phyloP scores from a whole-genome alignment of 2,888 invertebrate species.

The Latheticus oryzae region DNA sequence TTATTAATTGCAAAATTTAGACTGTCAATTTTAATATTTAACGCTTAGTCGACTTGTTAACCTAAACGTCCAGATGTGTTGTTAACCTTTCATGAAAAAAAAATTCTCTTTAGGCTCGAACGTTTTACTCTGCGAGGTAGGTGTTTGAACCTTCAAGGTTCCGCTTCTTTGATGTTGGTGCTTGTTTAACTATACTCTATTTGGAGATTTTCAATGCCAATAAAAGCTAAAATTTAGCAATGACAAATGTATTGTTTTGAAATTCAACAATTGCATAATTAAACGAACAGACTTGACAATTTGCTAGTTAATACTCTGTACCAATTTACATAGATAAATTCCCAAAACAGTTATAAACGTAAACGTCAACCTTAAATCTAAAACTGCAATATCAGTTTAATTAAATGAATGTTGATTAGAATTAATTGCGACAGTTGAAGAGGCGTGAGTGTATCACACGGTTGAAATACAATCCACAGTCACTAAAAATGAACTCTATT shows the following conservation, averaged over 20 bases:
- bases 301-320: too few relatives aligned
- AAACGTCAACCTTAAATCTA: constrained; percentile 15
- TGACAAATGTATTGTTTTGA: too few relatives aligned
- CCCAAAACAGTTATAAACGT: background rate
- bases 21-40: constrained; percentile 18
- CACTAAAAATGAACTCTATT: constrained; percentile 24
- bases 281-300: too few relatives aligned
- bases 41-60: constrained; percentile 38
- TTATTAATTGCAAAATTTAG: too few relatives aligned
- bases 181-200: constrained; percentile 11
- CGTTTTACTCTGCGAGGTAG: constrained; percentile 22
- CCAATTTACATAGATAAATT: too few relatives aligned
- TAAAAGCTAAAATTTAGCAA: background rate
- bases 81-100: constrained; percentile 40
- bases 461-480: constrained; percentile 12
- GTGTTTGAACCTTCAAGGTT: constrained; percentile 43
- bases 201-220: constrained; percentile 13
- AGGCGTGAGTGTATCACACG: constrained; percentile 19
- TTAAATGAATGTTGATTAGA: constrained; percentile 13
- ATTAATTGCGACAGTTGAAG: constrained; percentile 16
- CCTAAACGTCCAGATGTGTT: constrained; percentile 39
- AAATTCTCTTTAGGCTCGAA: constrained; percentile 19
- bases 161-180: constrained; percentile 4
- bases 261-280: too few relatives aligned
- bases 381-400: constrained; percentile 18